Percentiles rank a stretch among this genome's conserved stretches.
These are phyloP conservation scores for Tachina grossa DNA, from an alignment of 2,888 invertebrate genomes.

Conservation along the genomic window DNA sequence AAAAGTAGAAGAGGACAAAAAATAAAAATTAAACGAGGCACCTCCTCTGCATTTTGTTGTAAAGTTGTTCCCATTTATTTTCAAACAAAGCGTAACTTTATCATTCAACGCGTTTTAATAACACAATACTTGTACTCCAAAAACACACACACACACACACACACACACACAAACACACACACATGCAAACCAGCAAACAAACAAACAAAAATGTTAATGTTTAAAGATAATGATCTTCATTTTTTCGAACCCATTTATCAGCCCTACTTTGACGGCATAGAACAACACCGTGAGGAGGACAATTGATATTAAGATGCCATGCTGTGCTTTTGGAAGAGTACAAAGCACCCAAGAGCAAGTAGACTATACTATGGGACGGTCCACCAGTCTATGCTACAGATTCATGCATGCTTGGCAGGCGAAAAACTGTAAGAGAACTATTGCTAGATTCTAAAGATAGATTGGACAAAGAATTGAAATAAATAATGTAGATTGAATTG, in stretches of 20 bases:
- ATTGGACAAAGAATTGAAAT: constrained; percentile 65
- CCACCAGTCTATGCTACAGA: not conserved
- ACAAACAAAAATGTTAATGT: constrained; percentile 46
- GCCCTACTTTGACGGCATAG: constrained; percentile 70
- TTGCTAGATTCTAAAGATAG: constrained; percentile 70
- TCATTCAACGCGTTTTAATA: constrained; percentile 54
- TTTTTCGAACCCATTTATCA: constrained; percentile 72
- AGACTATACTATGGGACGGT: constrained; percentile 2
- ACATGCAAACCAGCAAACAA: not conserved
- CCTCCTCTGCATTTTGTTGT: constrained; percentile 70
- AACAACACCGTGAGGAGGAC: constrained; percentile 63
- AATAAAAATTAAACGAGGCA: constrained; percentile 48
- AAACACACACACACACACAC: no score
- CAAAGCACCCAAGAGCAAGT: constrained; percentile 38
- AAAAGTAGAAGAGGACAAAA: not conserved
- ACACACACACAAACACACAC: not conserved
- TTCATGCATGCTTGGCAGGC: not conserved
- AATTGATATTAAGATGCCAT: constrained; percentile 71
- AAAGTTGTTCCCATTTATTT: constrained; percentile 70
- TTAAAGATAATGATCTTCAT: constrained; percentile 70
- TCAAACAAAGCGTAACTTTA: constrained; percentile 66
- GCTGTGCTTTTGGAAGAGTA: constrained; percentile 63
- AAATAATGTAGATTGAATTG: constrained; percentile 71
- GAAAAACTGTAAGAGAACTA: constrained; percentile 32
- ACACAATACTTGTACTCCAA: not conserved